A percentile compares a stretch with the other conserved stretches of the same genome.
Evolutionary conservation across 2,113 vertebrate genomes (phyloP).

Genomic region (Psilopogon haemacephalus): DNA sequence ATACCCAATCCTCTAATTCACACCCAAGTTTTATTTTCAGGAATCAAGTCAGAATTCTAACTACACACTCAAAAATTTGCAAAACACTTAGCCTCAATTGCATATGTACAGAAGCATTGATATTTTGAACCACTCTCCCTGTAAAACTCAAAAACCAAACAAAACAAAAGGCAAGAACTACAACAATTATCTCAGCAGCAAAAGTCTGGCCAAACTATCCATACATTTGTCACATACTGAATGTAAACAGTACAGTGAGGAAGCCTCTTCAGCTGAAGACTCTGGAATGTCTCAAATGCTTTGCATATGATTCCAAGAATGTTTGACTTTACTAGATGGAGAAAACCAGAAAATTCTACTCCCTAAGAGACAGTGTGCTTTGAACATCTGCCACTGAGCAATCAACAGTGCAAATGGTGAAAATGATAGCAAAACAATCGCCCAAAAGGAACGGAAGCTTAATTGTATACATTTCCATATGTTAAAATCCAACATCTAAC

Average conservation of each 20-base stretch:
- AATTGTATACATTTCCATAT: not conserved
- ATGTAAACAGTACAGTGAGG: not conserved
- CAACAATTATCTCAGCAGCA: not conserved
- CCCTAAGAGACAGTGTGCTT: not conserved
- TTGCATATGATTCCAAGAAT: not conserved
- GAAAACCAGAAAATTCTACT: not conserved
- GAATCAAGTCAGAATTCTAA: not conserved
- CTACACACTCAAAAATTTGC: not conserved
- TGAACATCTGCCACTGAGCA: not conserved
- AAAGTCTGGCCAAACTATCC: not conserved
- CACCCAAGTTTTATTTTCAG: not conserved
- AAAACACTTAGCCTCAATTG: not conserved
- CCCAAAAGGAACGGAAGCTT: not conserved
- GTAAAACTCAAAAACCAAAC: not conserved
- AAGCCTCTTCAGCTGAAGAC: not conserved
- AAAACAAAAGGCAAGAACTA: not conserved
- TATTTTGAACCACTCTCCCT: not conserved
- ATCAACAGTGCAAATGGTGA: not conserved
- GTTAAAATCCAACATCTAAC: not conserved
- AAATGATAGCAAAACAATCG: not conserved
- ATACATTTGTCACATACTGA: not conserved
- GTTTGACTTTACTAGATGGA: not conserved
- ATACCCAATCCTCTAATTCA: not conserved
- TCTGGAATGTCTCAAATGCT: constrained; percentile 47
- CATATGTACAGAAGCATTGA: not conserved